Evolutionary conservation across 37 sponge, comb jelly and placozoan species (phyloP), one percentile per base, ranked within the genome.

Genomic region (Chondrosia reniformis): DNA sequence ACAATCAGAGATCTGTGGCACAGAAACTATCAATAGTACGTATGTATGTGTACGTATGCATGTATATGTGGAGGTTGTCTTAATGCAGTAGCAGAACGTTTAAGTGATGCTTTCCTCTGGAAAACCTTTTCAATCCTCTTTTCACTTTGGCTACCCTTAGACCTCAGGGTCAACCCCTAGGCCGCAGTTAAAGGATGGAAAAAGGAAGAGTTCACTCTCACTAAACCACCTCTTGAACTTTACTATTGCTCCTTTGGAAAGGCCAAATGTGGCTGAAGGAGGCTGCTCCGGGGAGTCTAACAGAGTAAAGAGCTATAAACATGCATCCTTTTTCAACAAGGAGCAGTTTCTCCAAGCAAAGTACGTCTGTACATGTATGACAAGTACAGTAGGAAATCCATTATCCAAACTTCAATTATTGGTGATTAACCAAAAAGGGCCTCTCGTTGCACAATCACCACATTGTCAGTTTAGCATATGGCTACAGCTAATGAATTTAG

Each of bases 261-360:
- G 59, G 17, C 22, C 33, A 13, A 49, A 19, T 17, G 28, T 25
- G 61, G 55, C 46, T 24, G 44, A 44, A 33, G 40, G 46, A 52
- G 79, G 55, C 46, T 36, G 62, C 0, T 43, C 15, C 41, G 19
- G 52, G 37, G 8, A 62, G 43, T 41, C n/a, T 22, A n/a, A n/a
- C n/a, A n/a, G n/a, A n/a, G n/a, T n/a, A n/a, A 65, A 25, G 79
- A 69, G 41, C 4, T 24, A 57, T 13, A 59, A 57, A 28, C 24
- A 42, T 3, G 17, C 55, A 4, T 73, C 57, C 43, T 67, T 55
- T 39, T 89, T 79, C 62, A 92, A 89, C 75, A 92, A 92, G 57
- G 93, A 92, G 45, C 89, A 92, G 57, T 92, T 89, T 49, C 62
- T 92, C 27, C 93, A 92, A 30, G 93, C 93, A 44, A 92, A 92